Conservation (phyloP, 2,113 vertebrate species). For the Condylura cristata region DNA sequence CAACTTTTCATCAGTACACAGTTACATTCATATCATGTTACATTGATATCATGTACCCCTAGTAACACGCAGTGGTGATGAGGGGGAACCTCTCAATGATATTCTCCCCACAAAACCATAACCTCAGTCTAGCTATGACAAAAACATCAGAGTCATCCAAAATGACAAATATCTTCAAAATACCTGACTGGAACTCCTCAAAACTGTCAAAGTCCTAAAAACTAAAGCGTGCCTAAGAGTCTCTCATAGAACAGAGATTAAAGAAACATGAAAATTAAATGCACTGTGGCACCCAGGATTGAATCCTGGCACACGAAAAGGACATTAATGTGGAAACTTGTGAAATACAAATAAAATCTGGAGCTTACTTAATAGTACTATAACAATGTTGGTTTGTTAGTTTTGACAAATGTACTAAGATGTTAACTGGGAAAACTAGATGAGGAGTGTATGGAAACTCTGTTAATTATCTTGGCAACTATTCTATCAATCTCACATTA, state of each 20-base stretch:
- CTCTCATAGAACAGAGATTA: not conserved
- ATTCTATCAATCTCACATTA: not conserved
- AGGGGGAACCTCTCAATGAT: not conserved
- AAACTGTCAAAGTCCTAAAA: not conserved
- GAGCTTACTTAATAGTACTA: not conserved
- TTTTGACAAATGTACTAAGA: conserved; percentile 14
- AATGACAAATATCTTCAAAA: not conserved
- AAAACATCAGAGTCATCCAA: not conserved
- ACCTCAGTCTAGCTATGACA: not conserved
- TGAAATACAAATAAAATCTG: conserved; percentile 14
- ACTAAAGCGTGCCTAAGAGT: not conserved
- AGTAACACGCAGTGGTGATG: not conserved
- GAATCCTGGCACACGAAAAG: not conserved
- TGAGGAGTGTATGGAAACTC: not conserved
- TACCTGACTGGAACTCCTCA: not conserved
- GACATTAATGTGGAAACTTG: conserved; percentile 34
- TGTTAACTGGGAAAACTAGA: not conserved
- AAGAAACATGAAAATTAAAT: not conserved
- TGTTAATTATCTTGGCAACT: not conserved
- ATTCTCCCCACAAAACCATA: not conserved
- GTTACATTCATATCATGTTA: not conserved
- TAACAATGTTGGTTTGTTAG: conserved; percentile 23
- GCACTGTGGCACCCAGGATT: not conserved
- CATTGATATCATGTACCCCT: not conserved
- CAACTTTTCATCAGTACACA: not conserved